These are phyloP conservation scores for Gasteruption jaculator DNA, from an alignment of 2,888 invertebrate genomes.

Conservation along the genomic window DNA sequence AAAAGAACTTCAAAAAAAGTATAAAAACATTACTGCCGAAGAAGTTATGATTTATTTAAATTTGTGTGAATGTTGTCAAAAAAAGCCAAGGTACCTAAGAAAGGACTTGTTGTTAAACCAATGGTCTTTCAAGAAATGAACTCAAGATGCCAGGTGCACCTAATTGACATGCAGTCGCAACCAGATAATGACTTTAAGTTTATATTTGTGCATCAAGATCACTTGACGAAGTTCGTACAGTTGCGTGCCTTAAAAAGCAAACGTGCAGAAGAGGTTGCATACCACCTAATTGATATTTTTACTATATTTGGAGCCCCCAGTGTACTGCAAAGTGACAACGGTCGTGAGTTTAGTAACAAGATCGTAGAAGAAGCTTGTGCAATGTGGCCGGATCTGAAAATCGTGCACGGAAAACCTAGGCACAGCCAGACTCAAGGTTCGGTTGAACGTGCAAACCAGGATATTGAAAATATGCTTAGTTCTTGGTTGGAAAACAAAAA, in stretches of 20 bases:
- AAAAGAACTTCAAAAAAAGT: too few relatives aligned
- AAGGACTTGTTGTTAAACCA: too few relatives aligned
- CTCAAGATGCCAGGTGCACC: too few relatives aligned
- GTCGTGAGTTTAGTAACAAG: slow-evolving; percentile 32
- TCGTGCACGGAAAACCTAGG: slow-evolving; percentile 28
- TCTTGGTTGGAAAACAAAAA: slow-evolving; percentile 41
- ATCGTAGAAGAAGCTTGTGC: slow-evolving; percentile 25
- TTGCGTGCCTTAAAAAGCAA: slow-evolving; percentile 30
- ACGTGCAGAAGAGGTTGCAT: slow-evolving; percentile 31
- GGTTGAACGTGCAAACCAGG: slow-evolving; percentile 26
- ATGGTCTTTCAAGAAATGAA: too few relatives aligned
- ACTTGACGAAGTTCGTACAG: slow-evolving; percentile 30
- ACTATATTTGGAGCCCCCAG: slow-evolving; percentile 30
- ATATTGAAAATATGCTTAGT: slow-evolving; percentile 27
- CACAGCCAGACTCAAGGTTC: slow-evolving; percentile 28
- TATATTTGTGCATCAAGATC: slow-evolving; percentile 27
- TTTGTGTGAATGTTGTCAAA: too few relatives aligned
- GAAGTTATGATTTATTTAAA: too few relatives aligned
- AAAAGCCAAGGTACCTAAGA: too few relatives aligned
- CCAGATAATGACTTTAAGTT: slow-evolving; percentile 27
- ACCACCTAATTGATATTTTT: slow-evolving; percentile 32
- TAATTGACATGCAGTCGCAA: too few relatives aligned
- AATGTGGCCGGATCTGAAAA: slow-evolving; percentile 30
- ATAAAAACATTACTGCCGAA: too few relatives aligned
- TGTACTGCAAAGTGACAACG: slow-evolving; percentile 36